These are phyloP conservation scores for Drosophila biarmipes DNA, from an alignment of 1,140 invertebrate species.

Conservation along the genomic window DNA sequence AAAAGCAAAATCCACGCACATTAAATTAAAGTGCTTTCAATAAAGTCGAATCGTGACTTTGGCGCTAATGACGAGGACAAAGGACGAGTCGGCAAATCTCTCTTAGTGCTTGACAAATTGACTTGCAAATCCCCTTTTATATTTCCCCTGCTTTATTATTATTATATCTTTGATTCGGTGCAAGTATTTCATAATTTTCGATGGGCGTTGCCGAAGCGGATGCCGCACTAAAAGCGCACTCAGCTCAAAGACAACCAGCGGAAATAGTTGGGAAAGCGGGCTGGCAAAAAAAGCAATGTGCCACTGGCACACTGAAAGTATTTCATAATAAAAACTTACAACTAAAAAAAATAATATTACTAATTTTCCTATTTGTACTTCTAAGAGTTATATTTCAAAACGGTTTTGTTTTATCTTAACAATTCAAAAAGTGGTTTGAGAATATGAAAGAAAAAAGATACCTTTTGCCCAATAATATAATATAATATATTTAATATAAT, in stretches of 20 bases:
- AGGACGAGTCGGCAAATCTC: conserved; percentile 47
- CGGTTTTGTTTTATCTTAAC: too few relatives aligned
- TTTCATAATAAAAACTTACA: too few relatives aligned
- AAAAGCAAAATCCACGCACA: conserved; percentile 73
- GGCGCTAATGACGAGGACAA: conserved; percentile 67
- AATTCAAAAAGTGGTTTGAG: too few relatives aligned
- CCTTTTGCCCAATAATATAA: too few relatives aligned
- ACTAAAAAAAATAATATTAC: too few relatives aligned
- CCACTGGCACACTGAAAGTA: conserved; percentile 8
- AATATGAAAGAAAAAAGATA: too few relatives aligned
- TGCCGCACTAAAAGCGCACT: conserved; percentile 77
- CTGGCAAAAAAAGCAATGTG: conserved; percentile 12
- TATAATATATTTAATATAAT: too few relatives aligned
- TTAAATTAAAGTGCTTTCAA: conserved; percentile 83
- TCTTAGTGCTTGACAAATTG: conserved; percentile 67
- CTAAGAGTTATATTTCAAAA: too few relatives aligned
- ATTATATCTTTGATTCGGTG: conserved; percentile 39
- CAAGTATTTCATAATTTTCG: conserved; percentile 66
- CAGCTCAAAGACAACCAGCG: conserved; percentile 77
- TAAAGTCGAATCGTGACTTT: conserved; percentile 82
- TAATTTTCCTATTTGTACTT: too few relatives aligned
- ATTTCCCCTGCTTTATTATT: conserved; percentile 38
- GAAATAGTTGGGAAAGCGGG: conserved; percentile 60
- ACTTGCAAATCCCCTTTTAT: conserved; percentile 68
- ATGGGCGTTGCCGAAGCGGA: conserved; percentile 54